Base-by-base conservation (phyloP, 2,113 vertebrate species). In the Murina feae region DNA sequence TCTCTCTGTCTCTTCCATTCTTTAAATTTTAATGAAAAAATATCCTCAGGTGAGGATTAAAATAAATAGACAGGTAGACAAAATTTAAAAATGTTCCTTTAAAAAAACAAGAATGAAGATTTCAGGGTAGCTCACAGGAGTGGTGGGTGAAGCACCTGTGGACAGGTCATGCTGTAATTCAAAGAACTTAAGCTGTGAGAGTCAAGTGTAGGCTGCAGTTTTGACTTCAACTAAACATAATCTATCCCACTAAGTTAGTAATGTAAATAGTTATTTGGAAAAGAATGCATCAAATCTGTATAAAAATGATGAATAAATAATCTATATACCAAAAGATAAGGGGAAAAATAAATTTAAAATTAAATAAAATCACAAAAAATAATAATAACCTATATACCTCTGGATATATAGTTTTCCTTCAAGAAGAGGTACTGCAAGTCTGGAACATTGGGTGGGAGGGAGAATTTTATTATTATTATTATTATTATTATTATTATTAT, bases 261-360 rank as follows among this genome's bases (percentile, higher is more conserved):
- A 85, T 39, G 25, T 28, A 7, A 72, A 12, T 28, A 85, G 42
- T 47, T 78, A 30, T 53, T 83, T 78, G 53, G 21, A n/a, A 84
- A 71, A n/a, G 4, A 63, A 84, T 37, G 53, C 42, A 65, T 32
- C 30, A 89, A 89, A 71, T 89, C 23, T 79, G 23, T 53, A 25
- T 44, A 95, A 84, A 86, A 81, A 80, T 39, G 72, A 37, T 30
- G 2, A 78, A 49, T 71, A 79, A 79, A 78, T 55, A 51, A 76
- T 30, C 2, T 66, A 28, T 7, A 44, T 30, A 65, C 21, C 35
- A 63, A 63, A 63, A 30, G 28, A 13, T 30, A 28, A 30, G 11
- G 60, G 9, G 30, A 63, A 63, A 63, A 65, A 65, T 16, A 65
- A 65, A 32, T 32, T 16, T 32, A 65, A 32, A 65, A 63, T 63